Evolutionary conservation across 2,113 vertebrate species (phyloP).

Genomic region (Mesocricetus auratus): DNA sequence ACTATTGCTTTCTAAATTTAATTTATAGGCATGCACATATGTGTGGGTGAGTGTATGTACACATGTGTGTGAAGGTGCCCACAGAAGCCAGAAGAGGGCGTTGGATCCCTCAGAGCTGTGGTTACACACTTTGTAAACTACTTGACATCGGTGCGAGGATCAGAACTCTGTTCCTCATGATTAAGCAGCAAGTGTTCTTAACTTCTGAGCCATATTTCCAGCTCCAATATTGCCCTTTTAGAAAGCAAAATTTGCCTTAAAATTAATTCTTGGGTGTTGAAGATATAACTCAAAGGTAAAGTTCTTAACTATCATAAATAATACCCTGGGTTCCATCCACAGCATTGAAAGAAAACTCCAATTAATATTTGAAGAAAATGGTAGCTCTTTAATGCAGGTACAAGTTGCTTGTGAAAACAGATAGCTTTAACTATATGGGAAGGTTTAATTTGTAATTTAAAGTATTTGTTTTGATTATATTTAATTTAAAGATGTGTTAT

Average conservation of each 20-base stretch:
- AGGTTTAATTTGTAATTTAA: constrained; percentile 55
- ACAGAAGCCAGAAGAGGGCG: neutral
- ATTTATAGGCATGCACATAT: neutral
- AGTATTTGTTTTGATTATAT: constrained; percentile 46
- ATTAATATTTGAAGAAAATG: neutral
- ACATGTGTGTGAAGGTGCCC: too few relatives aligned
- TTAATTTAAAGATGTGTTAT: constrained; percentile 43
- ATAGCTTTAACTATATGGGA: neutral
- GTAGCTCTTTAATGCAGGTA: neutral
- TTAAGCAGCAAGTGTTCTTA: neutral
- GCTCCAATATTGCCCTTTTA: neutral
- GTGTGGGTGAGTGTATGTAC: neutral
- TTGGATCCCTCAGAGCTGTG: neutral
- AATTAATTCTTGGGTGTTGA: neutral
- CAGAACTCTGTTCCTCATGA: neutral
- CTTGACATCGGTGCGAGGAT: neutral
- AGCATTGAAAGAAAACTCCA: neutral
- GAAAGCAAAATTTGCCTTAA: neutral
- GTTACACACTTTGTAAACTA: neutral
- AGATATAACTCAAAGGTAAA: neutral
- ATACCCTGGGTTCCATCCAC: neutral
- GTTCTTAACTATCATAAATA: too few relatives aligned
- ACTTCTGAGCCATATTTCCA: too few relatives aligned
- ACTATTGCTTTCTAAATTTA: neutral
- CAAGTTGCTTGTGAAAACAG: constrained; percentile 35